Evolutionary conservation across 2,888 invertebrate genomes (phyloP), one percentile per base, ranked within the genome.

Genomic region (Cabera pusaria): DNA sequence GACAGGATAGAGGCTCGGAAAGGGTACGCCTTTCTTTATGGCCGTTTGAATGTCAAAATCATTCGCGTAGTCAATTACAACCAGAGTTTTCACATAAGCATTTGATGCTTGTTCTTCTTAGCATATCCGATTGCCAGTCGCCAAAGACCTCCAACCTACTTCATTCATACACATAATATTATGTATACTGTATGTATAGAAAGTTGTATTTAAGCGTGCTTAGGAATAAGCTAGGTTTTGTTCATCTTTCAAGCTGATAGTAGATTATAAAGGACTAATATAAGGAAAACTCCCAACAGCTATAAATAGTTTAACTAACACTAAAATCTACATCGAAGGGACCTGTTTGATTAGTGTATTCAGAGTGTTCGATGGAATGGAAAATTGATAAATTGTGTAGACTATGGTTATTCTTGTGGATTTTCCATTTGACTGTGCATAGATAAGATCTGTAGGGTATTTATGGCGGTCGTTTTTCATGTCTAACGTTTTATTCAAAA

Each of bases 361-460:
- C 50, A 59, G 31, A 44, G 39, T 53, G 52, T 41, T 40, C 64
- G 53, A 45, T 59, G 50, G 36, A 55, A 53, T 52, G 49, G 50
- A 45, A 58, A 63, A 61, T 58, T 61, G 53, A 56, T 61, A 61
- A 59, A 62, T 57, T 56, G 39, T 47, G 45, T 47, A 41, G 44
- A 44, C 39, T 43, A 42, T 44, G 39, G 42, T 44, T 49, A 49
- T 26, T 47, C 44, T 50, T 37, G 49, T 44, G 48, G 41, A 57
- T 53, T 51, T 51, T 55, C 25, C 32, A 56, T 49, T 56, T 22
- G 37, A 42, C 41, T 53, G 50, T 41, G 35, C 44, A 23, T 38
- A 40, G 47, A 45, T 52, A 51, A 45, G 37, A 51, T 51, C 51
- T 33, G 23, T 35, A 42, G 40, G 42, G 44, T 39, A 38, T 37